These are phyloP conservation scores for Geococcyx californianus DNA, from an alignment of 2,113 vertebrate species.

Conservation along the genomic window DNA sequence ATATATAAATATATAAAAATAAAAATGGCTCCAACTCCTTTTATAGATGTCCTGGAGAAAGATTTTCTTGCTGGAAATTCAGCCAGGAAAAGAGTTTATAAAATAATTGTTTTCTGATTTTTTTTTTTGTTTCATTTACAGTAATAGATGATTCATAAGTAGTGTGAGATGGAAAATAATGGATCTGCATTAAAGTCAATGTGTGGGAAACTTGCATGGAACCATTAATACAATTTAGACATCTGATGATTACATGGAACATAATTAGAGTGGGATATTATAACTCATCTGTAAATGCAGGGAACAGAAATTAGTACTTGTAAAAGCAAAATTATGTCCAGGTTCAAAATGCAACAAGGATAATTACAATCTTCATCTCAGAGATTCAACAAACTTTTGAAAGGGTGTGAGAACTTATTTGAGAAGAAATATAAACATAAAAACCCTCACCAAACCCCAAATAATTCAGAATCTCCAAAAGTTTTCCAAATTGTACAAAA, in stretches of 20 bases:
- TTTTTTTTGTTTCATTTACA: background rate
- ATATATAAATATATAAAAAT: background rate
- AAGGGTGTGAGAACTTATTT: background rate
- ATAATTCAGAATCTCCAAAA: background rate
- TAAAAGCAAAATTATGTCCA: background rate
- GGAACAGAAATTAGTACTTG: background rate
- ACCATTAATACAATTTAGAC: background rate
- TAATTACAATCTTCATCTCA: background rate
- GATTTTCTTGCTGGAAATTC: background rate
- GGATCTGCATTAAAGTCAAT: background rate
- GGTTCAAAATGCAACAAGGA: background rate
- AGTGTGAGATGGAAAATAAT: background rate
- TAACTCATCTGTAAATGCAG: background rate
- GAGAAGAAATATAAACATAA: background rate
- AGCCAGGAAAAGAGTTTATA: background rate
- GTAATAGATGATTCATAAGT: conserved; percentile 1
- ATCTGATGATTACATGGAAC: background rate
- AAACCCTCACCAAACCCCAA: background rate
- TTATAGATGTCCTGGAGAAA: background rate
- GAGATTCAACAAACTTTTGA: background rate
- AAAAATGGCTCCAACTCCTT: background rate
- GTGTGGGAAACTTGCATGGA: background rate
- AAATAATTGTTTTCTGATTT: background rate
- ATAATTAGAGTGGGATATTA: background rate
- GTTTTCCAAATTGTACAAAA: background rate